Evolutionary conservation across 2,888 invertebrate genomes (phyloP), one percentile per base, ranked within the genome.

Genomic region (Creontiades dilutus): DNA sequence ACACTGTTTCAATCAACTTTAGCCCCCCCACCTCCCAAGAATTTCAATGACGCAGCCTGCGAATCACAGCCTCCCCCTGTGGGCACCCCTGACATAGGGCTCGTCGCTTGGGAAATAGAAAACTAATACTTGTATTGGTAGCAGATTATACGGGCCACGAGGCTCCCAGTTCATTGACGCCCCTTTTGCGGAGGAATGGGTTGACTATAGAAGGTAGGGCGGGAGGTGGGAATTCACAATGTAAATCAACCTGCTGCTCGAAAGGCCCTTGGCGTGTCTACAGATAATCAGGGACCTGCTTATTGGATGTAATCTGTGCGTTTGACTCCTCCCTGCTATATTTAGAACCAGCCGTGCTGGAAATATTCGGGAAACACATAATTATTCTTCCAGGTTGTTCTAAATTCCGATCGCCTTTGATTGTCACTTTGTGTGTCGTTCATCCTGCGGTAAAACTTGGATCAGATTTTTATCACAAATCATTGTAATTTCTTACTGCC

Each of bases 211-310:
- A 11, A 46, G 13, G 16, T 11, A 13, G n/a, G 78, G 19, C 46
- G 19, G 16, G 78, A 16, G 28, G 78, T 37, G 61, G 76, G 78
- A 46, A 78, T 78, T 46, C 46, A 19, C 47, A 16, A 78, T 78
- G 78, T 47, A 78, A 78, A 78, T 78, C 78, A 78, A 19, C 14
- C 12, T 76, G 16, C 23, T 78, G 37, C n/a, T 16, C 78, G 46
- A 78, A 19, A 27, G 78, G 78, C 46, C 28, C 46, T 16, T 78
- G 78, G 78, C 78, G 78, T 78, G 78, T 78, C 78, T 37, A 9
- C n/a, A 11, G 78, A 78, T 78, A 78, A 37, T 78, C 78, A 78
- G 78, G 16, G n/a, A 78, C 78, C 78, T 78, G 78, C 46, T 78
- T 78, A 78, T 78, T 47, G 78, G 78, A 23, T 13, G 12, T 78